Evolutionary conservation across 2,888 invertebrate genomes (phyloP), one percentile per base, ranked within the genome.

Genomic region (Aphodius sticticus): DNA sequence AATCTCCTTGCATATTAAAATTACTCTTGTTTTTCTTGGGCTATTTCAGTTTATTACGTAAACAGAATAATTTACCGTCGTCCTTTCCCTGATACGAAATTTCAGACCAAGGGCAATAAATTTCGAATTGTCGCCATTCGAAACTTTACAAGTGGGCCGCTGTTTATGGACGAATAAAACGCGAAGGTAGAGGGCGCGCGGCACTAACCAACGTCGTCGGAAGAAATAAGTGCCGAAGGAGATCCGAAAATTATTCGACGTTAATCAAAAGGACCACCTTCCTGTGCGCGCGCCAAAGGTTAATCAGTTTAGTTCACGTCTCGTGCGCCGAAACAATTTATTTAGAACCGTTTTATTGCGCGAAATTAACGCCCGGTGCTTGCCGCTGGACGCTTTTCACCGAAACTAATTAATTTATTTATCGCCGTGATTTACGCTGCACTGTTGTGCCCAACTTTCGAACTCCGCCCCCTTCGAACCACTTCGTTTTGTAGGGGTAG

Each of bases 331-430:
- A 35, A n/a, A 37, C 74, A 74, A 74, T 74, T 74, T 74, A 74
- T 74, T 74, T 37, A 9, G 74, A 74, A 74, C 74, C 37, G 74
- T 74, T 74, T 74, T 74, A 74, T 74, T 74, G 74, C 74, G n/a
- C 37, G 37, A 36, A 74, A 74, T 74, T 74, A 74, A 74, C 74
- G 74, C 74, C 74, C 16, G 15, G 69, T 69, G 26, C 76, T 16
- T 35, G 69, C 76, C 72, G 72, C 72, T 38, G 74, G 72, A 38
- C 74, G 74, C 74, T 37, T 71, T 77, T 76, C 77, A 70, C 26
- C 79, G 70, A 74, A 74, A 74, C 74, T 74, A 74, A 74, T 74
- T 74, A 74, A 74, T 74, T 74, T 74, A 74, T 74, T 74, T 74
- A 74, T 74, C 74, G 74, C 37, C 37, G 74, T 74, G 74, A 74